Conservation (phyloP, 2,888 invertebrate species). For the Flexamia atlantica region DNA sequence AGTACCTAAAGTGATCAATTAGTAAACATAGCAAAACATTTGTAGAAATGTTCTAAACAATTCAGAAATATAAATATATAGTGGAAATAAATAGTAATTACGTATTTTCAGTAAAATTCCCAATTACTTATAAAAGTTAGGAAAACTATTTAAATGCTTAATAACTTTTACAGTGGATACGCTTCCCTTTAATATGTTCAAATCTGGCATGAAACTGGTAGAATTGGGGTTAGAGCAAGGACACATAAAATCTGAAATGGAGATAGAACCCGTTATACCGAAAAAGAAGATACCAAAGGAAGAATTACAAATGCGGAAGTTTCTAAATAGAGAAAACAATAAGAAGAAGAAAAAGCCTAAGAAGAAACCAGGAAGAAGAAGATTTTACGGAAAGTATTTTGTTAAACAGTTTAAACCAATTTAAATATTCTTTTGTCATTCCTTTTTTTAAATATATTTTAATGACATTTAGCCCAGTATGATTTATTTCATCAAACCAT, state of each 20-base stretch:
- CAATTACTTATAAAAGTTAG: too few species aligned
- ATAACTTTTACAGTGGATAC: background rate
- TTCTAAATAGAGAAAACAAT: background rate
- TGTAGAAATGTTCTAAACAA: too few species aligned
- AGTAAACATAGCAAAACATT: too few species aligned
- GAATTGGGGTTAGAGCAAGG: background rate
- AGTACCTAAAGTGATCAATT: too few species aligned
- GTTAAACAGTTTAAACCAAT: background rate
- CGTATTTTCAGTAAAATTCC: too few species aligned
- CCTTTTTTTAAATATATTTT: too few species aligned
- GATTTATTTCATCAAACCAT: too few species aligned
- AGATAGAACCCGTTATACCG: background rate
- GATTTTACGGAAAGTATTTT: background rate
- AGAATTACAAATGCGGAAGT: background rate
- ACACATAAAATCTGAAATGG: background rate
- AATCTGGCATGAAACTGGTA: background rate
- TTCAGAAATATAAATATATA: too few species aligned
- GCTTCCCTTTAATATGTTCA: background rate
- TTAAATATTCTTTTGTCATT: too few species aligned
- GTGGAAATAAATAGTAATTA: too few species aligned
- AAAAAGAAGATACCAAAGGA: background rate
- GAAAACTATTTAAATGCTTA: too few species aligned
- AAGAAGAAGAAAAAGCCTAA: background rate
- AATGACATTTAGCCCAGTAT: too few species aligned
- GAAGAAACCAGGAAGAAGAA: background rate